Evolutionary conservation across 2,797 vertebrate genomes (phyloP).

Genomic region (Melanotaenia parkinsoni): DNA sequence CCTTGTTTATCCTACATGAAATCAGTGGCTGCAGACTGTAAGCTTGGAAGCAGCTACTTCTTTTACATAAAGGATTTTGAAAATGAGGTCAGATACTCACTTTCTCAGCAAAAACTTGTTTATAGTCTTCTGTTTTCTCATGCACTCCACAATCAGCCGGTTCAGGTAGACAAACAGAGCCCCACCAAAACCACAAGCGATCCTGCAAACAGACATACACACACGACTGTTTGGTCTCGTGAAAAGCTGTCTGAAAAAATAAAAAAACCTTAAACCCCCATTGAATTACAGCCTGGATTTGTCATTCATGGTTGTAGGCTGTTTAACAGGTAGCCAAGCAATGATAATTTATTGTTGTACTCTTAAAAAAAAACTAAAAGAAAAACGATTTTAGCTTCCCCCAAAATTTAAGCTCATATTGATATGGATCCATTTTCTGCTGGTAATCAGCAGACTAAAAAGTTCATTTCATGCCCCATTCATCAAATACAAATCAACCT

Average conservation of each 20-base stretch:
- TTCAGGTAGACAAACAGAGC: conserved; percentile 97
- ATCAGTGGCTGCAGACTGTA: background rate
- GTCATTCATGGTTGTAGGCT: conserved; percentile 3
- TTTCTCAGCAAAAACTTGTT: conserved; percentile 98
- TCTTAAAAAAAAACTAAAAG: background rate
- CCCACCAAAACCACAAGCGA: conserved; percentile 95
- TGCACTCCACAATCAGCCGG: conserved; percentile 96
- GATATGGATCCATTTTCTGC: conserved; percentile 32
- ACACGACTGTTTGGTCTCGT: conserved; percentile 4
- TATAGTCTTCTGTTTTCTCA: conserved; percentile 97
- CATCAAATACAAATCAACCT: conserved; percentile 44
- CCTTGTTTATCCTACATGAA: too few relatives aligned
- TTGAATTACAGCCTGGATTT: conserved; percentile 20
- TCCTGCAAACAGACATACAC: conserved; percentile 74
- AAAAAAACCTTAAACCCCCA: background rate
- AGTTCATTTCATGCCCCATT: conserved; percentile 57
- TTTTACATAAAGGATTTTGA: background rate
- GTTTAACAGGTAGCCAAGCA: conserved; percentile 16
- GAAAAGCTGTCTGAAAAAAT: conserved; percentile 11
- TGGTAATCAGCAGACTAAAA: conserved; percentile 52
- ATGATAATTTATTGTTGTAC: conserved; percentile 26
- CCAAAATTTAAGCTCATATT: conserved; percentile 21
- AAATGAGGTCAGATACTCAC: conserved; percentile 80
- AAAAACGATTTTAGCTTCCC: conserved; percentile 6
- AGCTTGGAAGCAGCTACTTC: background rate